These are phyloP conservation scores for Brachyistius frenatus DNA, from an alignment of 2,113 vertebrate species.

Conservation along the genomic window DNA sequence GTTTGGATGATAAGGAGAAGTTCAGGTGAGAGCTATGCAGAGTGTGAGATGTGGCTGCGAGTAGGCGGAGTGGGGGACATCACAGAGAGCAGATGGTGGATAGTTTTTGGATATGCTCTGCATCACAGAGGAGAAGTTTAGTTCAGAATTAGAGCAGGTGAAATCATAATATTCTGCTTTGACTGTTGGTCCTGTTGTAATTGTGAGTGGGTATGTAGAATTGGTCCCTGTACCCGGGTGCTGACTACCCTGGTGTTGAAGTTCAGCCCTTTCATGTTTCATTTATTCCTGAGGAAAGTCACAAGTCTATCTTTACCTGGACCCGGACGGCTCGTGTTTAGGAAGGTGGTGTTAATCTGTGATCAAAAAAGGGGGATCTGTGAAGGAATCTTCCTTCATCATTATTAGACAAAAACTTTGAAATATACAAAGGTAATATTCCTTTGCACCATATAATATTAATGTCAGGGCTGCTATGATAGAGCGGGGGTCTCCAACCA, in stretches of 20 bases:
- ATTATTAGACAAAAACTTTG: too few species aligned
- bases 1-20: slow-evolving; percentile 41
- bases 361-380: too few species aligned
- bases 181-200: not conserved
- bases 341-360: too few species aligned
- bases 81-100: slow-evolving; percentile 4
- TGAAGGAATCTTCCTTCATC: too few species aligned
- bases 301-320: too few species aligned
- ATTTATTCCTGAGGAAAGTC: slow-evolving; percentile 17
- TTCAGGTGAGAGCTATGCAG: slow-evolving; percentile 56
- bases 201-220: not conserved
- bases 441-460: too few species aligned
- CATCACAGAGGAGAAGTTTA: not conserved
- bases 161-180: not conserved
- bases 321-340: too few species aligned
- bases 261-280: slow-evolving; percentile 52
- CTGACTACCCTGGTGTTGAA: too few species aligned
- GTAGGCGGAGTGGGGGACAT: slow-evolving; percentile 24
- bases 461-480: too few species aligned
- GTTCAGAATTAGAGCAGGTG: not conserved
- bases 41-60: slow-evolving; percentile 26
- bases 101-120: not conserved
- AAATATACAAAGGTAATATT: too few species aligned
- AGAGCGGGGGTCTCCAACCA: too few species aligned
- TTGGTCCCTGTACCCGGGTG: too few species aligned